These are phyloP conservation scores for Telmatochromis bifrenatus DNA, from an alignment of 2,113 vertebrate genomes.

Conservation along the genomic window DNA sequence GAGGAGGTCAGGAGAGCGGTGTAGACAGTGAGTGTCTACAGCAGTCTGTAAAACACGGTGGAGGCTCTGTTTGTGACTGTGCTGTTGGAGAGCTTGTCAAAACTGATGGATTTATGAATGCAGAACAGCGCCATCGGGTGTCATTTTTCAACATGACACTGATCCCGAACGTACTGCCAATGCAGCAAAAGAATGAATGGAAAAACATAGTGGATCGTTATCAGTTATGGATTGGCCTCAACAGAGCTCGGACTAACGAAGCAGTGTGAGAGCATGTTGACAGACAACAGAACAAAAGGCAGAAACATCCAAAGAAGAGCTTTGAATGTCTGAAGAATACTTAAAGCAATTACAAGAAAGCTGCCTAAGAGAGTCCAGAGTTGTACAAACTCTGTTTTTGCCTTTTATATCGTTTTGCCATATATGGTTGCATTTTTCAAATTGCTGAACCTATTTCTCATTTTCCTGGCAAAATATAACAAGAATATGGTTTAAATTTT, in stretches of 20 bases:
- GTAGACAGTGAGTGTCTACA: not conserved
- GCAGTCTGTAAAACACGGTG: not conserved
- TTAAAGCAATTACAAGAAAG: not conserved
- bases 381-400: not conserved
- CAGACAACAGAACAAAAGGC: not conserved
- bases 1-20: not conserved
- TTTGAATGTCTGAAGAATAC: not conserved
- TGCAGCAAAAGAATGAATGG: not conserved
- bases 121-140: not conserved
- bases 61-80: not conserved
- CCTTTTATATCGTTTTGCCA: not conserved
- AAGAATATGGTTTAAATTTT: accelerated
- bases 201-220: not conserved
- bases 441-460: not conserved
- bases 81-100: not conserved
- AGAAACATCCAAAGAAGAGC: not conserved
- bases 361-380: not conserved
- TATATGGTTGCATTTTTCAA: not conserved
- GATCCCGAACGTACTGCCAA: not conserved
- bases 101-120: not conserved
- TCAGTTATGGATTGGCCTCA: not conserved
- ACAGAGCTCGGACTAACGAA: not conserved
- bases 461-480: not conserved
- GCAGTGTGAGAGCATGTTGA: not conserved
- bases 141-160: not conserved